Base-by-base conservation (phyloP, 2,888 invertebrate species). In the Oscheius myriophilus region DNA sequence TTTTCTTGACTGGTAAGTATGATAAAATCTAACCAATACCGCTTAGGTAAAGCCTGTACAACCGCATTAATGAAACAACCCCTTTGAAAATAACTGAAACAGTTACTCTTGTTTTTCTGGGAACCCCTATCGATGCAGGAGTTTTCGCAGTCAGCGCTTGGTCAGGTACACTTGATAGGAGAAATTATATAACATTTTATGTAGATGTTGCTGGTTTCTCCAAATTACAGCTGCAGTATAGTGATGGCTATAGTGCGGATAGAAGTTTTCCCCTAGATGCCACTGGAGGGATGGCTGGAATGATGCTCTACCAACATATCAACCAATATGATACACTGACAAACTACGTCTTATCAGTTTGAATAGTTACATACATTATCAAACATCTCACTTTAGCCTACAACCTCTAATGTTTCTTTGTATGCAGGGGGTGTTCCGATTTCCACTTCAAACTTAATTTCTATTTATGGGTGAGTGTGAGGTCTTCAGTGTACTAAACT, bases 271-370 rank as follows among this genome's bases (percentile, higher is more conserved):
- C 33, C 11, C 18, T 61, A 26, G 61, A 61, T 25, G 61, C 61
- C 7, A 61, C 49, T 33, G 26, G 49, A 33, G 61, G 61, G 49
- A 46, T 49, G 9, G 61, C 61, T 14, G 61, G 49, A 3, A 33
- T 61, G 16, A 61, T 26, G 21, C 49, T 61, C 1, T 61, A 61
- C 21, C 61, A 61, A 26, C n/a, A 61, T n/a, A 49, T 49, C 12
- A 3, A 18, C 7, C 9, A 6, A 9, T 41, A 42, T 41, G 57
- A 57, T 21, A 43, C 43, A 7, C 16, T 57, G 18, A 39, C 11
- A 1, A 18, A 18, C 18, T 57, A 43, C 21, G 43, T 43, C 4
- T 21, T 57, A 11, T 39, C 43, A 12, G 57, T 57, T n/a, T n/a
- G 1, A 42, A 7, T 55, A 55, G 7, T 21, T 23, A 1, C 23